Evolutionary conservation across 2,797 vertebrate genomes (phyloP).

Genomic region (Leuciscus waleckii): DNA sequence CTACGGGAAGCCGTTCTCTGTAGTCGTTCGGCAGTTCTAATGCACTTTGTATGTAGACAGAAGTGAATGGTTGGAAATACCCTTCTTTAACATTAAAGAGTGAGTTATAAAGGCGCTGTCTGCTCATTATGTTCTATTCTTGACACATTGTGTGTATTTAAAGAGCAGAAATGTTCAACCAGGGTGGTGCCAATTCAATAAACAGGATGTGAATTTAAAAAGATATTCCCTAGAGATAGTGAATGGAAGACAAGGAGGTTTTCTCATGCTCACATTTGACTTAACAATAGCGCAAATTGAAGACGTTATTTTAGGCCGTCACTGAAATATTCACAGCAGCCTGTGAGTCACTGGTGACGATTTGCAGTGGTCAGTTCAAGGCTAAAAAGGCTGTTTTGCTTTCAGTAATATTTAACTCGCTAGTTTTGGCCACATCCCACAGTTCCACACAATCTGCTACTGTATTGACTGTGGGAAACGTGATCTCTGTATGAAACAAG

Average conservation of each 20-base stretch:
- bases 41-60: slow-evolving; percentile 73
- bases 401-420: slow-evolving; percentile 77
- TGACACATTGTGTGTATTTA: slow-evolving; percentile 62
- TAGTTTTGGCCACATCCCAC: slow-evolving; percentile 57
- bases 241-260: background rate
- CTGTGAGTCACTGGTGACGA: slow-evolving; percentile 57
- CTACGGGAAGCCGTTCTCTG: slow-evolving; percentile 11
- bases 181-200: slow-evolving; percentile 18
- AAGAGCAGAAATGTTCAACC: slow-evolving; percentile 57
- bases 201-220: slow-evolving; percentile 54
- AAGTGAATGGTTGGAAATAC: slow-evolving; percentile 61
- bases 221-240: slow-evolving; percentile 22
- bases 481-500: background rate
- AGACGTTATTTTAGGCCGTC: slow-evolving; percentile 61
- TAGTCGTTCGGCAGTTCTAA: slow-evolving; percentile 62
- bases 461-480: slow-evolving; percentile 2
- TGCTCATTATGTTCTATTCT: slow-evolving; percentile 58
- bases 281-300: slow-evolving; percentile 31
- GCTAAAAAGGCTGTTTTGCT: slow-evolving; percentile 67
- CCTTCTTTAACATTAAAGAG: slow-evolving; percentile 69
- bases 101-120: slow-evolving; percentile 51
- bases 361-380: slow-evolving; percentile 55
- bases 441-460: slow-evolving; percentile 16
- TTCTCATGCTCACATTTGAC: background rate
- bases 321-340: slow-evolving; percentile 29